phyloP scores from a whole-genome alignment of 2,797 vertebrate species.

The Oreonectes daqikongensis region DNA sequence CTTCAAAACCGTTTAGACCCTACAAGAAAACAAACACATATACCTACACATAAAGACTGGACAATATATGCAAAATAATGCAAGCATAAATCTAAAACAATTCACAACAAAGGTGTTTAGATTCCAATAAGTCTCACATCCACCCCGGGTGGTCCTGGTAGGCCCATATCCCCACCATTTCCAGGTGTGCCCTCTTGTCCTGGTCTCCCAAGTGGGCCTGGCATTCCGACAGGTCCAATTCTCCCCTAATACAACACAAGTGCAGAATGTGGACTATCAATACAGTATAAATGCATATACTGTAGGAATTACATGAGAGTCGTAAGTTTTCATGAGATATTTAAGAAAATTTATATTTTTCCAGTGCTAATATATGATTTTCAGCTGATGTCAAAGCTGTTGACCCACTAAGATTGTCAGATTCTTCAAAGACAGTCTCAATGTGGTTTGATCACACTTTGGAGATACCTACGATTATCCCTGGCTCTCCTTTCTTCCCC shows the following conservation, averaged over 20 bases:
- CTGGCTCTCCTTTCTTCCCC: slow-evolving; percentile 71
- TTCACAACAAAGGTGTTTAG: slow-evolving; percentile 52
- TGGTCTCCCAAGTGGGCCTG: slow-evolving; percentile 71
- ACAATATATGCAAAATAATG: neutral
- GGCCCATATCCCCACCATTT: slow-evolving; percentile 51
- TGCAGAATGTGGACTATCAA: too few relatives aligned
- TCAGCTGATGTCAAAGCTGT: too few relatives aligned
- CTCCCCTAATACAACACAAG: slow-evolving; percentile 64
- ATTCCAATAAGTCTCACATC: slow-evolving; percentile 71
- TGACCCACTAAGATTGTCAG: neutral
- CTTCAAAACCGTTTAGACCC: slow-evolving; percentile 75
- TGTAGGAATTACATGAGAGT: too few relatives aligned
- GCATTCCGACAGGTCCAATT: slow-evolving; percentile 70
- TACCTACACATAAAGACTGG: neutral
- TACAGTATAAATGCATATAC: neutral
- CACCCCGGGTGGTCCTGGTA: slow-evolving; percentile 68
- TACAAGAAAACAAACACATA: slow-evolving; percentile 51
- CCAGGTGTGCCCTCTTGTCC: slow-evolving; percentile 71
- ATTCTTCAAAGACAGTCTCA: neutral
- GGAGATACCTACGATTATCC: slow-evolving; percentile 67
- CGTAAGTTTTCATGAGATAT: too few relatives aligned
- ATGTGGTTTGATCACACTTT: neutral
- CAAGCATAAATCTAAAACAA: neutral
- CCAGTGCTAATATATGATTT: too few relatives aligned
- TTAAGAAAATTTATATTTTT: too few relatives aligned